Percentiles rank a stretch among this genome's conserved stretches.
Conservation (phyloP, 2,113 vertebrate species). For the Vimba vimba region DNA sequence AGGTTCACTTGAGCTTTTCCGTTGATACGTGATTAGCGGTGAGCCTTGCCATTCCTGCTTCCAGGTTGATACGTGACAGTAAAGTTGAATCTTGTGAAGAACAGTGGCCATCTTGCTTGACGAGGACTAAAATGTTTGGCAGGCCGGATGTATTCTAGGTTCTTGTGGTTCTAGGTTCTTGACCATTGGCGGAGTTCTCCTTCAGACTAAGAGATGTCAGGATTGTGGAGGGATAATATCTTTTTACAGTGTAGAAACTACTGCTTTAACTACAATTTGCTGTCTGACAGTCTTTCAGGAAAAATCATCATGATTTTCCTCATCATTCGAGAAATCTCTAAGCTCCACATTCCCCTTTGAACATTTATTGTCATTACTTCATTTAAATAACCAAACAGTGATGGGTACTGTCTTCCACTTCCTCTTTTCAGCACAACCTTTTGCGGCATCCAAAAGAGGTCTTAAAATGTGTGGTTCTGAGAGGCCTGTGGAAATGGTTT, state of each 20-base stretch:
- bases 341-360: neutral
- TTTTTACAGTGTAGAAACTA: too few species aligned
- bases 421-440: constrained; percentile 1
- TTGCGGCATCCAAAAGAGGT: neutral
- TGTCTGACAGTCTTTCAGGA: constrained; percentile 32
- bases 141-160: neutral
- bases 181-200: neutral
- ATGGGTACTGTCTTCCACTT: neutral
- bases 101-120: neutral
- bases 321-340: neutral
- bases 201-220: neutral
- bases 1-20: neutral
- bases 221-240: neutral
- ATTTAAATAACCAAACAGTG: neutral
- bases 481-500: constrained; percentile 36
- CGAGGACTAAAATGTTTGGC: neutral
- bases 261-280: neutral
- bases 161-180: neutral
- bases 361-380: neutral
- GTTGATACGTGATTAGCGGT: neutral
- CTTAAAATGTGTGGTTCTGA: constrained; percentile 15
- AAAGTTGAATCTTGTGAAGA: neutral
- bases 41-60: neutral
- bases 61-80: neutral
- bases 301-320: constrained; percentile 20